phyloP scores from a whole-genome alignment of 2,888 invertebrate genomes.

The Platynereis dumerilii region DNA sequence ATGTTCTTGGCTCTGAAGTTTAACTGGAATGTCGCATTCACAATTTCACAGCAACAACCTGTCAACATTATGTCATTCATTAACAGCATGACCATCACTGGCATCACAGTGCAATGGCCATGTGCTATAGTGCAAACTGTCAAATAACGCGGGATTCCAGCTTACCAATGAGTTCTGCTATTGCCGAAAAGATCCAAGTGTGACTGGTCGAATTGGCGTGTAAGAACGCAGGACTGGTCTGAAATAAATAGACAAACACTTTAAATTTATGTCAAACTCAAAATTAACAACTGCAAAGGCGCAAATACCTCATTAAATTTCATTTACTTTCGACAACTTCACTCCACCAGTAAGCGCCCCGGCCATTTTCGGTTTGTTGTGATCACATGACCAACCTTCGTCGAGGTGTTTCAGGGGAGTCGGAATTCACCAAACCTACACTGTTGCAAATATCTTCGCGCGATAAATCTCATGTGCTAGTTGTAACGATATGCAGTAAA shows the following conservation, averaged over 20 bases:
- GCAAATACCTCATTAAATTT: not conserved
- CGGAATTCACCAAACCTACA: no score
- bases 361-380: constrained; percentile 8
- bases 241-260: constrained; percentile 14
- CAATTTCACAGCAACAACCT: no score
- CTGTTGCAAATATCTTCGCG: no score
- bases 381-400: constrained; percentile 2
- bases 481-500: no score
- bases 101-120: no score
- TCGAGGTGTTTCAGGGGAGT: no score
- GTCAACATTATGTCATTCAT: no score
- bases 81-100: no score
- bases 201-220: constrained; percentile 60
- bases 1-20: no score
- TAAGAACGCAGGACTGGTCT: constrained; percentile 49
- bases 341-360: constrained; percentile 2
- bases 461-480: no score
- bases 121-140: no score
- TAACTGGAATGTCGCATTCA: no score
- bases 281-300: not conserved
- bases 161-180: constrained; percentile 60
- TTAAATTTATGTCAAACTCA: not conserved
- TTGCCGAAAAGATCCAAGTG: constrained; percentile 59
- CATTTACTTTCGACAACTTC: constrained; percentile 11
- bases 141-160: not conserved